phyloP scores from a whole-genome alignment of 2,797 vertebrate genomes.

The Phataginus tricuspis region DNA sequence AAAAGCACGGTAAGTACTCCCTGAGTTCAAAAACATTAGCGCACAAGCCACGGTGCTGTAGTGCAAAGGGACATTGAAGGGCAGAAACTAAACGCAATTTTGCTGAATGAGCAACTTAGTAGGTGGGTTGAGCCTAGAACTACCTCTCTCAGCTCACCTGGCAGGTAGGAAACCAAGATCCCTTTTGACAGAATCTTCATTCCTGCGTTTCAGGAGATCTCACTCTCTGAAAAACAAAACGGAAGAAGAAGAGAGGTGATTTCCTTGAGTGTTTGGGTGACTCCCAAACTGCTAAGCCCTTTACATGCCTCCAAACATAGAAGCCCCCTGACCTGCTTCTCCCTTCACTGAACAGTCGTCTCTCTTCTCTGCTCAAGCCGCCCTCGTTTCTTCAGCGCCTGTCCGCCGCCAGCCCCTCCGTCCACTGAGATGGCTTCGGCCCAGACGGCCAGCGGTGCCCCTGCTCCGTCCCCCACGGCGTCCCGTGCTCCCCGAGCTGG shows the following conservation, averaged over 20 bases:
- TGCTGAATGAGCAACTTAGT: background rate
- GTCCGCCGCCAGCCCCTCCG: background rate
- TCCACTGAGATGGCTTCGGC: background rate
- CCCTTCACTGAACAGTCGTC: background rate
- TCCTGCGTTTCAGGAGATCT: background rate
- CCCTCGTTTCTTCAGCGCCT: background rate
- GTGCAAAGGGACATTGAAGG: no score
- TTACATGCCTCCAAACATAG: background rate
- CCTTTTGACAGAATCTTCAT: background rate
- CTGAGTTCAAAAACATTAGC: background rate
- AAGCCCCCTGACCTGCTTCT: background rate
- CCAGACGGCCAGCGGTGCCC: background rate
- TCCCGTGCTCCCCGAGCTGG: no score
- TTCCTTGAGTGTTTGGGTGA: background rate
- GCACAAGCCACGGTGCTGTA: no score
- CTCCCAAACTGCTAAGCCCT: background rate
- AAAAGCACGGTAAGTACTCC: background rate
- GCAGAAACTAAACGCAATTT: background rate
- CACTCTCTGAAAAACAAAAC: background rate
- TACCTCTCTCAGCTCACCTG: background rate
- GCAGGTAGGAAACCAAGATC: background rate
- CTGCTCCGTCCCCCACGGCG: background rate
- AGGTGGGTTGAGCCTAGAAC: background rate
- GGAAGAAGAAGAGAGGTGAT: background rate
- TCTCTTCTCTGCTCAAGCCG: background rate